Conservation (phyloP, 2,797 vertebrate species). For the Urocyon cinereoargenteus region DNA sequence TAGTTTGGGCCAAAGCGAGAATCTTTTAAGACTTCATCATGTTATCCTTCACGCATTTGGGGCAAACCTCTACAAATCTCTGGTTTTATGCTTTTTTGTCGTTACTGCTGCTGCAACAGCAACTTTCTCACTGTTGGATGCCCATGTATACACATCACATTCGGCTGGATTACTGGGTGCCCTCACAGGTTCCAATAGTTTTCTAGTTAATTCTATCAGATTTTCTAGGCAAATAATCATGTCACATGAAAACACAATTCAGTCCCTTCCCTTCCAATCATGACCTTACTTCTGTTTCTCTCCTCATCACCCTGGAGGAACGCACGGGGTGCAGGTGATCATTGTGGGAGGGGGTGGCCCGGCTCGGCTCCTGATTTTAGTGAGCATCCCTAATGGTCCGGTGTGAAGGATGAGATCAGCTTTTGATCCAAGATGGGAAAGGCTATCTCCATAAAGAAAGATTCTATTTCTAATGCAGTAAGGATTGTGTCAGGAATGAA, state of each 20-base stretch:
- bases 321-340: neutral
- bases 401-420: neutral
- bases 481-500: neutral
- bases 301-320: neutral
- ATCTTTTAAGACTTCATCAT: neutral
- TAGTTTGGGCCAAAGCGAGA: neutral
- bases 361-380: neutral
- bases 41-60: neutral
- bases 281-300: neutral
- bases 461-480: neutral
- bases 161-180: no score
- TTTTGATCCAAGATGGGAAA: neutral
- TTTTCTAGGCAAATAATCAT: neutral
- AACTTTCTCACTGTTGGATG: neutral
- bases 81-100: neutral
- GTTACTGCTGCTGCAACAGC: neutral
- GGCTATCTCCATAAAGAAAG: neutral
- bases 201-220: neutral
- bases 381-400: neutral
- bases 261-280: neutral
- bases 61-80: neutral
- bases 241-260: neutral
- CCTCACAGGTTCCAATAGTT: neutral
- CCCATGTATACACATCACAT: rapidly evolving
- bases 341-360: neutral